Base-by-base conservation (phyloP, 2,797 vertebrate genomes). In the Myotis findleyi region DNA sequence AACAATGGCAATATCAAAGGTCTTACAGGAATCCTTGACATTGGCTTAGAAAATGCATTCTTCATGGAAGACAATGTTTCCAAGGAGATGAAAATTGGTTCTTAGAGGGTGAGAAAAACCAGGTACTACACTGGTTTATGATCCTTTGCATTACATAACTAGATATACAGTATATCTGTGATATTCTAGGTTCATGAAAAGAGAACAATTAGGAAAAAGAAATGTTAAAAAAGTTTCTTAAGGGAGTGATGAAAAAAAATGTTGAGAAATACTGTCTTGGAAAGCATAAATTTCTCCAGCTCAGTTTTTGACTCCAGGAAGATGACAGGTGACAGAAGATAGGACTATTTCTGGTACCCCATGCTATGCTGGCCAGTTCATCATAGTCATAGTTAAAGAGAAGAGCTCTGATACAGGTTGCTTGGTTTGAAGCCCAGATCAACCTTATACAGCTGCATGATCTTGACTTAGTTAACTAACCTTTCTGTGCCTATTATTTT, bases 401-500 rank as follows among this genome's bases (percentile, higher is more conserved):
- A 23, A 81, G 59, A 18, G 30, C 27, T 64, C 30, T 49, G 30
- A 73, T 41, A 18, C 13, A 91, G 66, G 6, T 33, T 38, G 38
- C 36, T 53, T 18, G 44, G 1, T 64, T 55, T 68, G 62, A 79
- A 68, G 38, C 47, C 57, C 17, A 55, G 0, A 23, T 88, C 85
- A 85, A 12, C 53, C n/a, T 12, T 7, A 7, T 21, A 55, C 21
- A 84, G 33, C 38, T 18, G 6, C 10, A 17, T 53, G 23, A 11
- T 10, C 71, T 49, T 92, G 75, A 81, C 75, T 68, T 95, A 73
- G 71, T 91, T 96, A 93, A 27, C 4, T 72, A 7, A n/a, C 3
- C 7, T 83, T 49, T 85, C 55, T 53, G 33, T 66, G 68, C 53
- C 68, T 84, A 14, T 0, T 59, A 69, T 21, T 73, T 69, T 80